Conservation (phyloP, 2,113 vertebrate species). For the Dromiciops gliroides region DNA sequence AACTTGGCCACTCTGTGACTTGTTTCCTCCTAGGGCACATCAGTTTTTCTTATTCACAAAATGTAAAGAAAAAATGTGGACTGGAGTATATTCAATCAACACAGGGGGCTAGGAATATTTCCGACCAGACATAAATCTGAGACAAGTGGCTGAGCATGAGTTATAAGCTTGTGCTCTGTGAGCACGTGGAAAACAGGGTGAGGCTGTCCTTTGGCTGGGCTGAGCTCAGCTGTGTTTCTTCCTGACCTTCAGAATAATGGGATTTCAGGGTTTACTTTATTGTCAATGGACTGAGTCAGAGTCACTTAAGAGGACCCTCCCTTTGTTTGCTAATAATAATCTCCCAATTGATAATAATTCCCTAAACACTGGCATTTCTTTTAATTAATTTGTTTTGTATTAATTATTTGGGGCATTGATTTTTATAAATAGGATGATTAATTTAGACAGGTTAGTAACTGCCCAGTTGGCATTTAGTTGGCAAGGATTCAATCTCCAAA, state of each 20-base stretch:
- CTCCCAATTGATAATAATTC: slow-evolving; percentile 34
- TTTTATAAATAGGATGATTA: slow-evolving; percentile 68
- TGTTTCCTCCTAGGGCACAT: background rate
- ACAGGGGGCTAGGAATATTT: background rate
- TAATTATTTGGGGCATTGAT: slow-evolving; percentile 64
- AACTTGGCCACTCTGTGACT: no score
- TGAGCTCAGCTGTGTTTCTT: background rate
- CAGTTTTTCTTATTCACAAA: background rate
- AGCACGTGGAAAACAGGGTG: background rate
- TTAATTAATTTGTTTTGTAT: slow-evolving; percentile 73
- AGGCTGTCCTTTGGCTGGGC: background rate
- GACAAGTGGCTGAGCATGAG: background rate
- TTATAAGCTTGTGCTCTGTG: background rate
- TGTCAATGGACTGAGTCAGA: slow-evolving; percentile 17
- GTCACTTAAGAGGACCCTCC: slow-evolving; percentile 29
- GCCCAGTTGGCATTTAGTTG: slow-evolving; percentile 56
- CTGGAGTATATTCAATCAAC: background rate
- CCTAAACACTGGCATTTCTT: slow-evolving; percentile 52
- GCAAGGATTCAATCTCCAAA: slow-evolving; percentile 60
- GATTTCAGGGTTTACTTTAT: slow-evolving; percentile 33
- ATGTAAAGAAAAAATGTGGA: background rate
- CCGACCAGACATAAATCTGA: background rate
- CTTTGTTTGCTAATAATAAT: slow-evolving; percentile 64
- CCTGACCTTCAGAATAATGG: background rate
- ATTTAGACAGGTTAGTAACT: slow-evolving; percentile 68